Percentiles rank a stretch among this genome's conserved stretches.
These are phyloP conservation scores for Kryptolebias ocellatus DNA, from an alignment of 2,797 vertebrate species.

Conservation along the genomic window DNA sequence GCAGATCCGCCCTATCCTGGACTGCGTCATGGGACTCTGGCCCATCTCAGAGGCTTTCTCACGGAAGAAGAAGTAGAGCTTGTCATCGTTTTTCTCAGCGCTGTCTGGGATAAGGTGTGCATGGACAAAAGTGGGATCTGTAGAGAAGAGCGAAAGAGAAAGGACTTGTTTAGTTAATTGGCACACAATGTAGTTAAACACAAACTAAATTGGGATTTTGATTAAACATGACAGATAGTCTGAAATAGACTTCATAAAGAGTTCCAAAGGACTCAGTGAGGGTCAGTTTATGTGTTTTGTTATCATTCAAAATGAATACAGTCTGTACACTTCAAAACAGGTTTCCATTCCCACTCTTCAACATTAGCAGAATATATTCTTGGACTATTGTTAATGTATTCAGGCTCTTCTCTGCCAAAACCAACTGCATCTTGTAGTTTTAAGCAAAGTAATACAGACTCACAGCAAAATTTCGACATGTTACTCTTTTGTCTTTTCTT, in stretches of 20 bases:
- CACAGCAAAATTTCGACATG: background rate
- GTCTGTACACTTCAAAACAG: background rate
- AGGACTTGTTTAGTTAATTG: conserved; percentile 3
- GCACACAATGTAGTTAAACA: background rate
- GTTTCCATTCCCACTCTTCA: background rate
- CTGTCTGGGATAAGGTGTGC: conserved; percentile 98
- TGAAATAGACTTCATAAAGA: background rate
- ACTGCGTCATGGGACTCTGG: conserved; percentile 92
- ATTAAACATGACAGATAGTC: background rate
- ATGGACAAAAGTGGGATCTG: conserved; percentile 94
- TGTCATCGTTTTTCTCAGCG: conserved; percentile 94
- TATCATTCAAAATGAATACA: background rate
- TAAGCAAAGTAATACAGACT: no score
- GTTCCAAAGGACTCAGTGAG: background rate
- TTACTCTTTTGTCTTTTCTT: background rate
- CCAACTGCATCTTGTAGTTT: no score
- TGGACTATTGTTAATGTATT: background rate
- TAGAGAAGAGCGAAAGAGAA: conserved; percentile 12
- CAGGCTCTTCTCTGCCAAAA: background rate
- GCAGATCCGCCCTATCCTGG: conserved; percentile 96
- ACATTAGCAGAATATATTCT: no score
- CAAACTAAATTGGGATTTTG: background rate
- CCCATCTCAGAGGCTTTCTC: conserved; percentile 93
- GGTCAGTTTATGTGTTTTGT: background rate
- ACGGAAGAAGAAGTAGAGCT: conserved; percentile 98